Percentiles rank a stretch among this genome's conserved stretches.
These are phyloP conservation scores for Lacerta agilis DNA, from an alignment of 2,797 vertebrate species.

Conservation along the genomic window DNA sequence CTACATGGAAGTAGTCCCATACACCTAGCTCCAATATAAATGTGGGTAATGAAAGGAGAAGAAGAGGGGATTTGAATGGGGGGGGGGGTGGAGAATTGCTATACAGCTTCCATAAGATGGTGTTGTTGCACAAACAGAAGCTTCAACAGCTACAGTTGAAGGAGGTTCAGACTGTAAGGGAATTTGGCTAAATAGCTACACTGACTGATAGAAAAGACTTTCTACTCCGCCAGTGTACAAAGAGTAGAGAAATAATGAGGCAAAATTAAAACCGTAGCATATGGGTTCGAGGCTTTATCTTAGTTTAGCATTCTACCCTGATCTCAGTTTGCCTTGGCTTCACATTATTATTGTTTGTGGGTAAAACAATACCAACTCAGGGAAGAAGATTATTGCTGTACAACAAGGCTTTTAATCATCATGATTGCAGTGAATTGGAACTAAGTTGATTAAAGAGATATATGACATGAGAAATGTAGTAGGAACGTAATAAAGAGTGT, in stretches of 20 bases:
- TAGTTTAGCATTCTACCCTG: conserved; percentile 30
- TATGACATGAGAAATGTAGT: conserved; percentile 9
- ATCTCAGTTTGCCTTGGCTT: conserved; percentile 21
- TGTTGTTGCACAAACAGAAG: not conserved
- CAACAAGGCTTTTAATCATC: conserved; percentile 52
- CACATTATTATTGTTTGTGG: conserved; percentile 40
- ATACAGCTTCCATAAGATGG: not conserved
- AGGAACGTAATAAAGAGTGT: conserved; percentile 11
- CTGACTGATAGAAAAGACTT: conserved; percentile 34
- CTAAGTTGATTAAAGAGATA: conserved; percentile 34
- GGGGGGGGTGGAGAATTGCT: not conserved
- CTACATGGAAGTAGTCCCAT: not conserved
- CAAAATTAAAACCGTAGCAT: conserved; percentile 29
- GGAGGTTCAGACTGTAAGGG: not conserved
- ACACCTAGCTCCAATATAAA: not conserved
- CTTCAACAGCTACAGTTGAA: not conserved
- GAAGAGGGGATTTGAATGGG: not conserved
- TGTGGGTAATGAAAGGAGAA: not conserved
- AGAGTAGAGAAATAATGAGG: conserved; percentile 5
- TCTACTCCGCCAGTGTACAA: conserved; percentile 24
- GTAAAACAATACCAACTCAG: conserved; percentile 40
- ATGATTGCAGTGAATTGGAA: conserved; percentile 51
- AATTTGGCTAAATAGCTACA: not conserved
- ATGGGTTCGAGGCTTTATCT: conserved; percentile 37
- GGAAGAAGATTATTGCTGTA: conserved; percentile 47